Conservation (phyloP, 2,888 invertebrate genomes). For the Sisyra nigra region DNA sequence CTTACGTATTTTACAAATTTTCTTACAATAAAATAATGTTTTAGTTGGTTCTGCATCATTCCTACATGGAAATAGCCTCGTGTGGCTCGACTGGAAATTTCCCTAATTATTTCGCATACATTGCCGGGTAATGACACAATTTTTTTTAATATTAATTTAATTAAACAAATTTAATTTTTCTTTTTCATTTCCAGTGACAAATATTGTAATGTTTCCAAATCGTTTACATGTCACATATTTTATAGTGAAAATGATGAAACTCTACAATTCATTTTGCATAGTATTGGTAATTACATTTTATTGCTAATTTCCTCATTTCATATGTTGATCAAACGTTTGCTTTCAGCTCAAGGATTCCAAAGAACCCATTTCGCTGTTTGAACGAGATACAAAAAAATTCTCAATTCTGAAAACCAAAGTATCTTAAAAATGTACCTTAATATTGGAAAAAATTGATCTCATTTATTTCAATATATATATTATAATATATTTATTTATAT, state of each 20-base stretch:
- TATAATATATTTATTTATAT: too few relatives aligned
- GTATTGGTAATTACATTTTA: conserved; percentile 24
- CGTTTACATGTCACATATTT: conserved; percentile 32
- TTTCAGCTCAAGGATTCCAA: conserved; percentile 32
- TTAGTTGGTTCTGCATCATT: conserved; percentile 35
- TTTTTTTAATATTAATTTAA: too few relatives aligned
- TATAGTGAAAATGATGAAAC: conserved; percentile 25
- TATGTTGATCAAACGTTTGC: conserved; percentile 3
- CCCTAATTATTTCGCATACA: conserved; percentile 40
- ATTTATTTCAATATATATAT: too few relatives aligned
- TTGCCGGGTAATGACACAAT: conserved; percentile 42
- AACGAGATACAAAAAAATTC: too few relatives aligned
- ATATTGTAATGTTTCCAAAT: conserved; percentile 28
- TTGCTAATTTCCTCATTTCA: neutral
- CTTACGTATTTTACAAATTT: conserved; percentile 4
- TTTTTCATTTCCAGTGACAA: conserved; percentile 25
- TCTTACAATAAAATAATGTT: conserved; percentile 14
- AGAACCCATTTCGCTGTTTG: conserved; percentile 34
- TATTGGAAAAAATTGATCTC: too few relatives aligned
- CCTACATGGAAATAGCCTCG: conserved; percentile 47
- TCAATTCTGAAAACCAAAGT: too few relatives aligned
- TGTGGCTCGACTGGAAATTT: conserved; percentile 38
- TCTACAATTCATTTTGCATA: conserved; percentile 30
- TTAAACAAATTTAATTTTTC: neutral
- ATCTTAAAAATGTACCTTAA: too few relatives aligned